phyloP scores from a whole-genome alignment of 2,888 invertebrate genomes.

The Rotaria magnacalcarata region DNA sequence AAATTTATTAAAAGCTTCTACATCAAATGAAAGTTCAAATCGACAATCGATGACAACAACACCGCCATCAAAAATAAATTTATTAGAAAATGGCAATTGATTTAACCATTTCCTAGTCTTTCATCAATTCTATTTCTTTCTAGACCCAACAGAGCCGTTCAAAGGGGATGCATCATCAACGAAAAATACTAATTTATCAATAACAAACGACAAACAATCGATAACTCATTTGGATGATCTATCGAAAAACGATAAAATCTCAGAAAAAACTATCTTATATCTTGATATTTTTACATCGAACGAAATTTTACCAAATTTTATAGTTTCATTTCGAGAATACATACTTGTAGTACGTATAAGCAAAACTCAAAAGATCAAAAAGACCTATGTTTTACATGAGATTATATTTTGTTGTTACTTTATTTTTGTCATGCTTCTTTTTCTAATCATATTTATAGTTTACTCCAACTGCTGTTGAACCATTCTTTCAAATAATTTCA shows the following conservation, averaged over 20 bases:
- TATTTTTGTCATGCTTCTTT: not conserved
- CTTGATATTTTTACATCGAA: not conserved
- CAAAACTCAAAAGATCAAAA: not conserved
- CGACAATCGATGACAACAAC: not conserved
- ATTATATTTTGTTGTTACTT: too few relatives aligned
- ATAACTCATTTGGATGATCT: not conserved
- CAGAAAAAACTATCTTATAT: not conserved
- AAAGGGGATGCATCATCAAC: not conserved
- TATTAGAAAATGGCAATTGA: not conserved
- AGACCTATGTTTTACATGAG: too few relatives aligned
- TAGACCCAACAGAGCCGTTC: not conserved
- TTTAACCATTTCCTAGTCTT: too few relatives aligned
- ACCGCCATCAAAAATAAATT: not conserved
- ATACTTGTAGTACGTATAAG: not conserved
- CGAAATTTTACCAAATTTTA: not conserved
- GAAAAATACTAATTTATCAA: not conserved
- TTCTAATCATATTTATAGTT: not conserved
- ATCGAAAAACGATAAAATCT: not conserved
- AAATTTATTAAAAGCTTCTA: not conserved
- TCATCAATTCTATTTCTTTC: too few relatives aligned
- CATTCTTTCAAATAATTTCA: not conserved
- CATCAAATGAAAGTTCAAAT: not conserved
- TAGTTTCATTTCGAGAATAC: conserved; percentile 3
- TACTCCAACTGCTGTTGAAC: not conserved
- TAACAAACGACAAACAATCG: not conserved